A percentile compares a stretch with the other conserved stretches of the same genome.
Evolutionary conservation across 2,113 vertebrate species (phyloP).

Genomic region (Pelvicachromis taeniatus): DNA sequence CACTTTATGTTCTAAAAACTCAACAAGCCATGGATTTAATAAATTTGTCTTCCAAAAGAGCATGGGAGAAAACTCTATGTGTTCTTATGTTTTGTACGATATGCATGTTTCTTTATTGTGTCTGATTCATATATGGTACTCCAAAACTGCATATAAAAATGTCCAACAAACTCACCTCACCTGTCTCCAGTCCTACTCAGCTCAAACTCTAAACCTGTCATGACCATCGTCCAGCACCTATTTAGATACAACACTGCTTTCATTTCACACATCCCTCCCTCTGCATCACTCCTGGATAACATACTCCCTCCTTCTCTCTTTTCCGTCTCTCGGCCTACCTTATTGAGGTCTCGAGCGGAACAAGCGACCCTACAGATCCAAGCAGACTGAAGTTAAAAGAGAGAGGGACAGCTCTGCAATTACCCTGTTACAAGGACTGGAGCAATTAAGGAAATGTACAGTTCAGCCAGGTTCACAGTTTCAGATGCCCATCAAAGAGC

Average conservation of each 20-base stretch:
- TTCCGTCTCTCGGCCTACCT: not conserved
- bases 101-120: not conserved
- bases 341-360: not conserved
- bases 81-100: not conserved
- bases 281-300: not conserved
- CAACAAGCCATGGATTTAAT: not conserved
- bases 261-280: not conserved
- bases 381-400: conserved; percentile 19
- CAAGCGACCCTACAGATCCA: not conserved
- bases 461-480: conserved; percentile 62
- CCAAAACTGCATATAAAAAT: not conserved
- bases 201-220: not conserved
- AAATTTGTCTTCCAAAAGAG: not conserved
- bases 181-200: not conserved
- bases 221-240: not conserved
- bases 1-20: not conserved
- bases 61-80: not conserved
- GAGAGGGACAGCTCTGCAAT: conserved; percentile 35
- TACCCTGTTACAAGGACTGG: conserved; percentile 59
- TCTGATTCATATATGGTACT: not conserved
- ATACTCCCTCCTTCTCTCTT: not conserved
- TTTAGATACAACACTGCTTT: conserved; percentile 13
- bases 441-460: conserved; percentile 71
- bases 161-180: not conserved
- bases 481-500: conserved; percentile 49